A percentile compares a stretch with the other conserved stretches of the same genome.
These are phyloP conservation scores for Saturnia pavonia DNA, from an alignment of 2,888 invertebrate species.

Conservation along the genomic window DNA sequence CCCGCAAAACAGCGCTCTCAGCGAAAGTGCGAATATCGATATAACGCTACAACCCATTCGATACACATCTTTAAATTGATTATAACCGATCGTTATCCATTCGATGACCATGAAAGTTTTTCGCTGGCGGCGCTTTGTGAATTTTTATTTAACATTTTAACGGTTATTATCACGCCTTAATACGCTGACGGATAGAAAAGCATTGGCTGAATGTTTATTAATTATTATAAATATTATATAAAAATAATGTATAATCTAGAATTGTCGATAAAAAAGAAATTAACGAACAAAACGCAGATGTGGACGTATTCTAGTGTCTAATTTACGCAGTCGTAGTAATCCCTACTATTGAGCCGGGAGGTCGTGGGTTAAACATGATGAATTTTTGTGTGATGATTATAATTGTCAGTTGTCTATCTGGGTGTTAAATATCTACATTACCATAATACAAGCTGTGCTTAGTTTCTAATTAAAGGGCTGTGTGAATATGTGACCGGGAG, in stretches of 20 bases:
- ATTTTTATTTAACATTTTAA: slow-evolving; percentile 14
- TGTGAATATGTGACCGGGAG: too few species aligned
- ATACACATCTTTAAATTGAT: slow-evolving; percentile 48
- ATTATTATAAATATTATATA: background rate
- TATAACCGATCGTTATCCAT: slow-evolving; percentile 48
- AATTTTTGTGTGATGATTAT: too few species aligned
- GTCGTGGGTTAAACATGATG: too few species aligned
- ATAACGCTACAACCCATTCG: slow-evolving; percentile 45
- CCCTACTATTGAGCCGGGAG: too few species aligned
- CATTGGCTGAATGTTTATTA: background rate
- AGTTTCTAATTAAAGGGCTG: too few species aligned
- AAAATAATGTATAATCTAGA: background rate
- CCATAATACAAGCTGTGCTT: too few species aligned
- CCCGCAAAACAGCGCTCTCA: slow-evolving; percentile 1
- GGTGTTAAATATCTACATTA: too few species aligned
- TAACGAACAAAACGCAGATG: too few species aligned
- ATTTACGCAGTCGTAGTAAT: too few species aligned
- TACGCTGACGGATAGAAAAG: background rate
- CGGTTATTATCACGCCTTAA: slow-evolving; percentile 3
- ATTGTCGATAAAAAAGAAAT: too few species aligned
- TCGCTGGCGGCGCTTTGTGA: slow-evolving; percentile 20
- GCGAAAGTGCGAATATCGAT: slow-evolving; percentile 15
- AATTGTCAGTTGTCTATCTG: too few species aligned
- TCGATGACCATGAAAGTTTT: slow-evolving; percentile 23
- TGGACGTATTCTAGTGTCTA: background rate